Evolutionary conservation across 2,113 vertebrate species (phyloP).

Genomic region (Nannobrachium achirus): DNA sequence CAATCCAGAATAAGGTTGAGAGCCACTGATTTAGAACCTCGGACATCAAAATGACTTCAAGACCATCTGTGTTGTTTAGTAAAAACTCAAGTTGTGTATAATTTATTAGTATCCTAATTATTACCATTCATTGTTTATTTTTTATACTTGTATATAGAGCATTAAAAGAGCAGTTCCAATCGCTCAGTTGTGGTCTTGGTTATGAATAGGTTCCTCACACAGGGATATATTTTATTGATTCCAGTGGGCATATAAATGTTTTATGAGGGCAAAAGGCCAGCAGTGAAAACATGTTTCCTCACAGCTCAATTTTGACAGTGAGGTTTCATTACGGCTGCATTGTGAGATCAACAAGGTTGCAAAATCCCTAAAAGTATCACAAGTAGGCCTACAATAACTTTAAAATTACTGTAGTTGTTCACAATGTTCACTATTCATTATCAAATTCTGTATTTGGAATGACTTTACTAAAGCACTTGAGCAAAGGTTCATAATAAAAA

Average conservation of each 20-base stretch:
- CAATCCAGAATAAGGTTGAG: too few relatives aligned
- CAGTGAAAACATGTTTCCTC: slow-evolving; percentile 32
- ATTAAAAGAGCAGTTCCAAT: slow-evolving; percentile 15
- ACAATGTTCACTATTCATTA: not conserved
- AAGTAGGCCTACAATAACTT: not conserved
- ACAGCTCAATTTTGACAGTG: slow-evolving; percentile 9
- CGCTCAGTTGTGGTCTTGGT: slow-evolving; percentile 15
- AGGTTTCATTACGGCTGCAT: not conserved
- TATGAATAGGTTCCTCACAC: slow-evolving; percentile 33
- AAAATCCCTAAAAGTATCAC: not conserved
- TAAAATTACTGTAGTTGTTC: slow-evolving; percentile 19
- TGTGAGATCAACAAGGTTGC: not conserved
- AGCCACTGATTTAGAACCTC: slow-evolving; percentile 35
- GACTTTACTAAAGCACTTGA: slow-evolving; percentile 3
- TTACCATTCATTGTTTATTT: slow-evolving; percentile 35
- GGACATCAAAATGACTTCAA: not conserved
- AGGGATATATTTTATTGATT: slow-evolving; percentile 51
- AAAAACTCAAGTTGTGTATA: not conserved
- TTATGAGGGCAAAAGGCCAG: slow-evolving; percentile 66
- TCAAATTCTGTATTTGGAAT: not conserved
- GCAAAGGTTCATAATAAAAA: not conserved
- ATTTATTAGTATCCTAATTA: too few relatives aligned
- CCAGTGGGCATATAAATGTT: slow-evolving; percentile 54
- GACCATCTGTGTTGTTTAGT: not conserved
- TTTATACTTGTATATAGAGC: slow-evolving; percentile 28